A percentile compares a stretch with the other conserved stretches of the same genome.
These are phyloP conservation scores for Cavia porcellus DNA, from an alignment of 2,113 vertebrate genomes.

Conservation along the genomic window DNA sequence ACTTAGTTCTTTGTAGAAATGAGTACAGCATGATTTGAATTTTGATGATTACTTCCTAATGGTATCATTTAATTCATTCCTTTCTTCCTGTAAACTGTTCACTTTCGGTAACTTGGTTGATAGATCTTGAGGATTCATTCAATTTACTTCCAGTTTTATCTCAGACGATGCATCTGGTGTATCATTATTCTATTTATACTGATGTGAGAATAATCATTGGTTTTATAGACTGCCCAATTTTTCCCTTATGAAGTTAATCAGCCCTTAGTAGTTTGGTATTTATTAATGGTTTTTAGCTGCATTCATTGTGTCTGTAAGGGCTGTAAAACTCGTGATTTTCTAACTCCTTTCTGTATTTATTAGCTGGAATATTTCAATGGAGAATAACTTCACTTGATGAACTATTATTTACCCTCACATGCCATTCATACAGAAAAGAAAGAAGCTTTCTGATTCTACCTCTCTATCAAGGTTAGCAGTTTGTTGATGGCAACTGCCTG, in stretches of 20 bases:
- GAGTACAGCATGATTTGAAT: background rate
- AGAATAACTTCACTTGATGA: conserved; percentile 25
- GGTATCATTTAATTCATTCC: conserved; percentile 26
- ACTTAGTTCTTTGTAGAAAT: background rate
- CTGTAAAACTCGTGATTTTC: conserved; percentile 33
- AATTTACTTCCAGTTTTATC: background rate
- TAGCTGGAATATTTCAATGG: background rate
- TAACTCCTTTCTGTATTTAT: background rate
- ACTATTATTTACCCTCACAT: background rate
- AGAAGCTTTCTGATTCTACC: background rate
- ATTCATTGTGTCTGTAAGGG: conserved; percentile 24
- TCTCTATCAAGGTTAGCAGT: background rate
- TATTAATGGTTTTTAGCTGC: background rate
- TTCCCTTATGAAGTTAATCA: background rate
- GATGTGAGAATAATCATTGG: background rate
- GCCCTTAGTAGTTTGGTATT: conserved; percentile 22
- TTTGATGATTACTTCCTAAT: conserved; percentile 7
- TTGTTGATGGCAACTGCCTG: background rate
- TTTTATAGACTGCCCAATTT: background rate
- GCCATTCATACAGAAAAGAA: background rate
- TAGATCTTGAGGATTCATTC: background rate
- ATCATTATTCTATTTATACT: conserved; percentile 1
- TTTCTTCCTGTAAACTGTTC: background rate
- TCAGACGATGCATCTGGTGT: background rate
- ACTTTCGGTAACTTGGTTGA: background rate